These are phyloP conservation scores for Teleopsis dalmanni DNA, from an alignment of 1,140 invertebrate species.

Conservation along the genomic window DNA sequence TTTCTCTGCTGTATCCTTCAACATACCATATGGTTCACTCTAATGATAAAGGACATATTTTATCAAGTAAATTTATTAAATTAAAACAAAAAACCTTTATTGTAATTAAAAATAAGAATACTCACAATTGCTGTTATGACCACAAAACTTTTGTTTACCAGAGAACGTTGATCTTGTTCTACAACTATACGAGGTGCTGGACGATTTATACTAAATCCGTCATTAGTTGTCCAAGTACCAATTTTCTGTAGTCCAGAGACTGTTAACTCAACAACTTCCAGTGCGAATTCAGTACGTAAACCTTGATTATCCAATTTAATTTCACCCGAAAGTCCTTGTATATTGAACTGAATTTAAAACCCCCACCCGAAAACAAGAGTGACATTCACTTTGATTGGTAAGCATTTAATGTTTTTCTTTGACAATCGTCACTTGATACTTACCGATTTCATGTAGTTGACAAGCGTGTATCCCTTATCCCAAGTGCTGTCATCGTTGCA, in stretches of 20 bases:
- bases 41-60: slow-evolving; percentile 35
- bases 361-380: not conserved
- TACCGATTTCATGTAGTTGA: slow-evolving; percentile 84
- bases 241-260: slow-evolving; percentile 59
- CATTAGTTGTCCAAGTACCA: slow-evolving; percentile 62
- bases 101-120: too few relatives aligned
- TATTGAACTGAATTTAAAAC: slow-evolving; percentile 38
- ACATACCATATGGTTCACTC: slow-evolving; percentile 80
- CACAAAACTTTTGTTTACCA: slow-evolving; percentile 76
- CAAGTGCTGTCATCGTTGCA: slow-evolving; percentile 67
- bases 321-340: slow-evolving; percentile 70
- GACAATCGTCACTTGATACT: slow-evolving; percentile 32
- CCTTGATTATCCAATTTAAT: slow-evolving; percentile 81
- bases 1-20: slow-evolving; percentile 62
- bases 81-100: not conserved
- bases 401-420: not conserved
- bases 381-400: too few relatives aligned
- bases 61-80: not conserved
- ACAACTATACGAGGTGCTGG: slow-evolving; percentile 38
- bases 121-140: slow-evolving; percentile 78
- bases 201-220: slow-evolving; percentile 45
- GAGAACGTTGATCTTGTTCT: slow-evolving; percentile 48
- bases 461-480: slow-evolving; percentile 73
- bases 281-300: slow-evolving; percentile 67
- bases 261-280: slow-evolving; percentile 71